A percentile compares a stretch with the other conserved stretches of the same genome.
Conservation (phyloP, 2,797 vertebrate species). For the Chelon labrosus region DNA sequence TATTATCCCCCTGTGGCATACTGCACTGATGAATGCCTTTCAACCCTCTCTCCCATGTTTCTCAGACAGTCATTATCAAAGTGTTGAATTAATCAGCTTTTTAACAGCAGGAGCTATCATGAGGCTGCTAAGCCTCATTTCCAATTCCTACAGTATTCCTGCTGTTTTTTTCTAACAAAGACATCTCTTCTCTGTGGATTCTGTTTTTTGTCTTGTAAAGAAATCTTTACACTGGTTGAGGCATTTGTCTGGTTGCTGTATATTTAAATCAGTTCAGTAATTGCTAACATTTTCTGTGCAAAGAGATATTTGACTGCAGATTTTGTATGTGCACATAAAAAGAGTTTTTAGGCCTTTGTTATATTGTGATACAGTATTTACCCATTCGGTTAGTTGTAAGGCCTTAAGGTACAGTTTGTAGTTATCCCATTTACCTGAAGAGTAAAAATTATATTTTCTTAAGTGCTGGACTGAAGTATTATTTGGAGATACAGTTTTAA, state of each 20-base stretch:
- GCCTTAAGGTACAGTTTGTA: too few species aligned
- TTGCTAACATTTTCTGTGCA: not conserved
- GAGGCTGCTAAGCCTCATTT: conserved; percentile 71
- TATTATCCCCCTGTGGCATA: conserved; percentile 73
- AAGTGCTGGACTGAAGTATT: too few species aligned
- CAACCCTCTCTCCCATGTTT: conserved; percentile 63
- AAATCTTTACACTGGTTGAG: conserved; percentile 31
- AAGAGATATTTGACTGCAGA: conserved; percentile 5
- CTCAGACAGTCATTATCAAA: conserved; percentile 75
- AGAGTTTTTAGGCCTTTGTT: not conserved
- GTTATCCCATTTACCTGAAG: too few species aligned
- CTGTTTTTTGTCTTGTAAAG: conserved; percentile 43
- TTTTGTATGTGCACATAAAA: not conserved
- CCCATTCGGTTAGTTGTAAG: too few species aligned
- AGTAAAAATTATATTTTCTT: too few species aligned
- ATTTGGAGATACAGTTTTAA: too few species aligned
- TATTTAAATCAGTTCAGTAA: conserved; percentile 26
- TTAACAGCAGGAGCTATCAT: conserved; percentile 73
- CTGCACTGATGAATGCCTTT: conserved; percentile 75
- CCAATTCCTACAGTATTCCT: conserved; percentile 52
- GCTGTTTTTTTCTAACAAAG: conserved; percentile 56
- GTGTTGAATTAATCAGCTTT: conserved; percentile 79
- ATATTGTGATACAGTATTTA: not conserved
- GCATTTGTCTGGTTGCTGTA: conserved; percentile 25
- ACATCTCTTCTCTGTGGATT: conserved; percentile 29